phyloP scores from a whole-genome alignment of 2,797 vertebrate species.

The Spondyliosoma cantharus region DNA sequence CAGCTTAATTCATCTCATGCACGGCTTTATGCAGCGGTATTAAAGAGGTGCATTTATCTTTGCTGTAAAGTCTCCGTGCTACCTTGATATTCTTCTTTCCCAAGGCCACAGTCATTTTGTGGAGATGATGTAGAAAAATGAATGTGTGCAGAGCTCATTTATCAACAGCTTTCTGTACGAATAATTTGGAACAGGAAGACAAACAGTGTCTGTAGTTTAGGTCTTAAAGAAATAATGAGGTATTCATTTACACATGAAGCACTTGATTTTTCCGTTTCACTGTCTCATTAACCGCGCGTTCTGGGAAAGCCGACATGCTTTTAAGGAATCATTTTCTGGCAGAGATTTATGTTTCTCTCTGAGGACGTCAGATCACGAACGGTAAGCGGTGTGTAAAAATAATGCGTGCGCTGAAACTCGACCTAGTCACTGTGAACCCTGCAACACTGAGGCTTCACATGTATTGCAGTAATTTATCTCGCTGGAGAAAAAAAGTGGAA shows the following conservation, averaged over 20 bases:
- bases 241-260: slow-evolving; percentile 38
- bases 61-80: slow-evolving; percentile 5
- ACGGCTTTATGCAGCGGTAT: slow-evolving; percentile 28
- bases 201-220: slow-evolving; percentile 19
- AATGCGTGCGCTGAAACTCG: neutral
- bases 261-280: slow-evolving; percentile 37
- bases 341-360: slow-evolving; percentile 39
- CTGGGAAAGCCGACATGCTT: slow-evolving; percentile 44
- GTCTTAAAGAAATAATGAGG: slow-evolving; percentile 29
- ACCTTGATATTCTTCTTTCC: slow-evolving; percentile 41
- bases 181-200: neutral
- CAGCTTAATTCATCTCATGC: slow-evolving; percentile 40
- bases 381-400: slow-evolving; percentile 38
- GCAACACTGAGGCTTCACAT: slow-evolving; percentile 6
- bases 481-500: neutral
- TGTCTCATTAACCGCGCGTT: slow-evolving; percentile 51
- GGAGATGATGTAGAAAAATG: slow-evolving; percentile 46
- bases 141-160: slow-evolving; percentile 45
- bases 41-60: slow-evolving; percentile 61
- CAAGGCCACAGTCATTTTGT: slow-evolving; percentile 14
- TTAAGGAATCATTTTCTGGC: slow-evolving; percentile 46
- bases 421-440: slow-evolving; percentile 7
- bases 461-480: neutral
- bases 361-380: slow-evolving; percentile 28
- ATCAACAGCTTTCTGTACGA: slow-evolving; percentile 36